phyloP scores from a whole-genome alignment of 2,888 invertebrate species.

The Mycalesis mineus region DNA sequence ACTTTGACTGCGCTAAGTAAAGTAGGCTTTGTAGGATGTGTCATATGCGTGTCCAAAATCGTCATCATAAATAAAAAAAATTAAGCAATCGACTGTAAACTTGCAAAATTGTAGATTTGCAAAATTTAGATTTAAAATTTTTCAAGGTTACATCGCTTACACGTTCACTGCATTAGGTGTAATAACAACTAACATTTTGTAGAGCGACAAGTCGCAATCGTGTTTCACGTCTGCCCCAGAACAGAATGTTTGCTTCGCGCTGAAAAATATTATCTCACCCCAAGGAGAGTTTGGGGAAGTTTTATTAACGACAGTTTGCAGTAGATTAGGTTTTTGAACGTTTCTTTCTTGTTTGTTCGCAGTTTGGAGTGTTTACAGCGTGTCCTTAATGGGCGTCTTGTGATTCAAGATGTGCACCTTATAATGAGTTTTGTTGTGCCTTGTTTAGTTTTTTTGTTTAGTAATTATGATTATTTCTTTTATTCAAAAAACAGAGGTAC shows the following conservation, averaged over 20 bases:
- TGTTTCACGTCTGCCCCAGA: constrained; percentile 7
- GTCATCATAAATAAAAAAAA: too few relatives aligned
- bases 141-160: too few relatives aligned
- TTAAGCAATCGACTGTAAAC: too few relatives aligned
- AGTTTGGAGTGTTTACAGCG: constrained; percentile 21
- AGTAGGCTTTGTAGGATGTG: too few relatives aligned
- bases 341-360: constrained; percentile 26
- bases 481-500: too few relatives aligned
- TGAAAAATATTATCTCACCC: constrained; percentile 59
- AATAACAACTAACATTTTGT: neutral
- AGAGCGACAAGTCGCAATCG: neutral
- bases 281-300: constrained; percentile 61
- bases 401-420: constrained; percentile 12
- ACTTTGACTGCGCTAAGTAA: too few relatives aligned
- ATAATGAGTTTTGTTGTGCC: constrained; percentile 1
- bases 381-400: constrained; percentile 18
- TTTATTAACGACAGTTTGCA: constrained; percentile 68
- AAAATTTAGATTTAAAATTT: too few relatives aligned
- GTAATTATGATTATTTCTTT: too few relatives aligned
- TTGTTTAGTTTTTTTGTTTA: neutral
- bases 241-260: constrained; percentile 50
- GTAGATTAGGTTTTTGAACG: constrained; percentile 33
- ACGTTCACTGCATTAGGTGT: too few relatives aligned
- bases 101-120: too few relatives aligned
- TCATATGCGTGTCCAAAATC: too few relatives aligned